Base-by-base conservation (phyloP, 2,888 invertebrate species). In the Hirtodrosophila duncani region DNA sequence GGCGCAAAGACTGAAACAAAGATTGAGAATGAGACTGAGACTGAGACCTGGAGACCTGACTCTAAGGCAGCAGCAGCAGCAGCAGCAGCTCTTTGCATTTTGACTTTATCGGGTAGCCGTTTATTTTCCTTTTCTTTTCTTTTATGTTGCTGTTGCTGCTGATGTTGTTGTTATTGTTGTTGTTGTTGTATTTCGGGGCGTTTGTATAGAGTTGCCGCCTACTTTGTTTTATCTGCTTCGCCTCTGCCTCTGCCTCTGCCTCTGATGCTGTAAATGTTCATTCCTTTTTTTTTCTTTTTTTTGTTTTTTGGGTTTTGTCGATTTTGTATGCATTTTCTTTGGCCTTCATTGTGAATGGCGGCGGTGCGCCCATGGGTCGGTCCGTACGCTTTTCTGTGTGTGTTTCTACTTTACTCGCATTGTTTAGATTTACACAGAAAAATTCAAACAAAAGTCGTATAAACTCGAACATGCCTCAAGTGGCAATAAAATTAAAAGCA, bases 401-500 rank as follows among this genome's bases (percentile, higher is more conserved):
- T 23, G 23, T 7, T 9, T 24, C 33, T 17, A 11, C 4, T n/a
- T n/a, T 6, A n/a, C 8, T 7, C 7, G 27, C n/a, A n/a, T 49
- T 72, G 74, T 70, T 67, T 71, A 63, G 63, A 63, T 13, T n/a
- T n/a, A n/a, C n/a, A n/a, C n/a, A n/a, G 20, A 60, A 41, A 38
- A 34, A 31, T 38, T 34, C 33, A 63, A 49, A 49, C 37, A 56
- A 68, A 70, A 61, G 66, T 65, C n/a, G n/a, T n/a, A n/a, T n/a
- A 18, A 13, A 8, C 16, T 17, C 39, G 55, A 63, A 63, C 63
- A 51, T 44, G 51, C 55, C 67, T 69, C 63, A 68, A 77, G 77
- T 64, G 77, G 69, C 65, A 69, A 77, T 77, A 77, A 77, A 69
- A 75, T 52, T 52, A 67, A 70, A 67, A 71, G 72, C 67, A 70